A percentile compares a stretch with the other conserved stretches of the same genome.
Conservation (phyloP, 2,888 invertebrate species). For the Cheilosia urbana region DNA sequence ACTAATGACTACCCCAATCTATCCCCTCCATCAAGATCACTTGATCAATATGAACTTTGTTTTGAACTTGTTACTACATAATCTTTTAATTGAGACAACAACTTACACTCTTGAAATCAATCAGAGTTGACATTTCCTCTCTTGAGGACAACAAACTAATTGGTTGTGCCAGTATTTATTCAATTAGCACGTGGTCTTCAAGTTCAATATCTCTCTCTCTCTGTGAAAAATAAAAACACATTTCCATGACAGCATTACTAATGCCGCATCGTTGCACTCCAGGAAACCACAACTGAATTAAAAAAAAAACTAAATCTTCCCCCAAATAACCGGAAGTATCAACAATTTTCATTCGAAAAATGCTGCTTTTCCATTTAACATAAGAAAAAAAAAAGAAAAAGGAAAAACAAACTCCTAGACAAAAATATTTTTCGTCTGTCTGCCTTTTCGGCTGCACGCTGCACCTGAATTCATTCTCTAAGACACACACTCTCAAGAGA, state of each 20-base stretch:
- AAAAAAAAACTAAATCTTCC: constrained; percentile 22
- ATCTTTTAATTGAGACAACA: neutral
- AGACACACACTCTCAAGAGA: constrained; percentile 4
- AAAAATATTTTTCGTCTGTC: constrained; percentile 45
- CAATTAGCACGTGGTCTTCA: constrained; percentile 56
- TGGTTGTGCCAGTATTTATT: constrained; percentile 36
- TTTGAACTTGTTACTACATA: neutral
- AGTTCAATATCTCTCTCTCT: constrained; percentile 34
- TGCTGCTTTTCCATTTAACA: neutral
- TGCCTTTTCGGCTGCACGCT: constrained; percentile 72
- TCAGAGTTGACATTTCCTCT: constrained; percentile 40
- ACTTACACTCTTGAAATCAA: constrained; percentile 32
- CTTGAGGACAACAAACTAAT: constrained; percentile 25
- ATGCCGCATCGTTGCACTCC: constrained; percentile 6
- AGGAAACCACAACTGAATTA: constrained; percentile 55
- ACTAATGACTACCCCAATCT: no score
- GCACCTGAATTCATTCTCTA: constrained; percentile 68
- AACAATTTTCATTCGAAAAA: constrained; percentile 38
- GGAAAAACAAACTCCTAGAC: constrained; percentile 1
- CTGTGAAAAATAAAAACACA: neutral
- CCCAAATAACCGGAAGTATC: constrained; percentile 60
- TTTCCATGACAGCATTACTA: constrained; percentile 10
- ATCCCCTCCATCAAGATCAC: no score
- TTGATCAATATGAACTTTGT: no score
- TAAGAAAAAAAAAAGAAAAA: constrained; percentile 3